A percentile compares a stretch with the other conserved stretches of the same genome.
phyloP scores from a whole-genome alignment of 1,140 invertebrate genomes.

The Matsumurasca onukii region DNA sequence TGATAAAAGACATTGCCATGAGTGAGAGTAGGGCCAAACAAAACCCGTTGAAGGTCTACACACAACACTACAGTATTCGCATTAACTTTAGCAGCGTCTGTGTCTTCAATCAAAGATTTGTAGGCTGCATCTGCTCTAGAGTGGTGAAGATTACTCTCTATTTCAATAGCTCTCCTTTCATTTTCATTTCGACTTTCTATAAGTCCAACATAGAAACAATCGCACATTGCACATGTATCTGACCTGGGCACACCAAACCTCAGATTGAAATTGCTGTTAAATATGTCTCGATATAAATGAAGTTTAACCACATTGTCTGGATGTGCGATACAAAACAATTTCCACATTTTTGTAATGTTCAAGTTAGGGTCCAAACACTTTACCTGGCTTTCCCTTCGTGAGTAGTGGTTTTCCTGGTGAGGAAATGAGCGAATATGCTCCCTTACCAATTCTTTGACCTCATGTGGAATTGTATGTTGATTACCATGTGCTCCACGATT shows the following conservation, averaged over 20 bases:
- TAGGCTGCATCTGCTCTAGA: slow-evolving; percentile 23
- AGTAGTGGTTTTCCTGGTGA: slow-evolving; percentile 12
- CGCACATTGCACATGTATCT: not conserved
- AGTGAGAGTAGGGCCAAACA: slow-evolving; percentile 19
- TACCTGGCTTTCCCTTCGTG: not conserved
- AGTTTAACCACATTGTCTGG: slow-evolving; percentile 6
- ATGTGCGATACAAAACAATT: slow-evolving; percentile 7
- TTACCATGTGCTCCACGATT: not conserved
- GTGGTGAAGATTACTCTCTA: slow-evolving; percentile 2
- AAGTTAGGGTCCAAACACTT: not conserved
- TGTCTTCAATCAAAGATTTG: slow-evolving; percentile 35
- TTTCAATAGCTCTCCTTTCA: slow-evolving; percentile 7
- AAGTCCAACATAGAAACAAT: not conserved
- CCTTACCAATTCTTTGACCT: not conserved
- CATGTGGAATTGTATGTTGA: not conserved
- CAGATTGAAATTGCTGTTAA: not conserved
- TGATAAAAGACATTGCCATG: slow-evolving; percentile 24
- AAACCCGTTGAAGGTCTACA: slow-evolving; percentile 2
- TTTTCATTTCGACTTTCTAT: not conserved
- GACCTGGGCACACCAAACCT: slow-evolving; percentile 4
- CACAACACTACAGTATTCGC: slow-evolving; percentile 32
- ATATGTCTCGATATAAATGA: slow-evolving; percentile 5
- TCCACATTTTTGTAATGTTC: not conserved
- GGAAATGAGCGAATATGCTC: slow-evolving; percentile 4
- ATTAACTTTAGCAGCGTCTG: slow-evolving; percentile 32